A percentile compares a stretch with the other conserved stretches of the same genome.
Evolutionary conservation across 2,888 invertebrate genomes (phyloP).

Genomic region (Trypoxylon attenuatum): DNA sequence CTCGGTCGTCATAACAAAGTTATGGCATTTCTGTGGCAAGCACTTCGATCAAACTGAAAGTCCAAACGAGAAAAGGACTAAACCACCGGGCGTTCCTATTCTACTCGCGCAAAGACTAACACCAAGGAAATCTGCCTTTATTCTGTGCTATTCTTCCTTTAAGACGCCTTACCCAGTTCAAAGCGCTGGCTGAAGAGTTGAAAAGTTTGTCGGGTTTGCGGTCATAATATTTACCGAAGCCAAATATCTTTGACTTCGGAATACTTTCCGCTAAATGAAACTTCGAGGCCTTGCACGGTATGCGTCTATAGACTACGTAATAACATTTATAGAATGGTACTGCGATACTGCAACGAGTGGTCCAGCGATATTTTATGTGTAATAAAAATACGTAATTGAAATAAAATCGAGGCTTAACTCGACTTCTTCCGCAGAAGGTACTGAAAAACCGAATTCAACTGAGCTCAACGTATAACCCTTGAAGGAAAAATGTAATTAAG

Average conservation of each 20-base stretch:
- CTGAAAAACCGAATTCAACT: neutral
- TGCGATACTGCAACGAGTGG: too few relatives aligned
- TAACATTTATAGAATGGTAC: too few relatives aligned
- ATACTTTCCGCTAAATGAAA: constrained; percentile 29
- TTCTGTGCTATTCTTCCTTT: constrained; percentile 22
- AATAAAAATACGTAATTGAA: too few relatives aligned
- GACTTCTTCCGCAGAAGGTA: neutral
- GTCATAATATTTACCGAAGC: constrained; percentile 31
- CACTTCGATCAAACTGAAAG: constrained; percentile 25
- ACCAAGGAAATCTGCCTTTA: constrained; percentile 14
- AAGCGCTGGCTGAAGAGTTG: constrained; percentile 2
- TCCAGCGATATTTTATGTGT: too few relatives aligned
- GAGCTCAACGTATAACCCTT: neutral
- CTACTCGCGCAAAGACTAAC: constrained; percentile 14
- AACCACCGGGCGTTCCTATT: constrained; percentile 23
- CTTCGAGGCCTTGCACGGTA: too few relatives aligned
- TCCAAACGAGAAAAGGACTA: neutral
- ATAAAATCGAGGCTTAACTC: too few relatives aligned
- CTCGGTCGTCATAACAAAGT: constrained; percentile 17
- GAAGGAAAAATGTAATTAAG: neutral
- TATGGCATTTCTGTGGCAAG: constrained; percentile 25
- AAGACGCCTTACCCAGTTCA: constrained; percentile 13
- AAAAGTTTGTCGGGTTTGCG: constrained; percentile 24
- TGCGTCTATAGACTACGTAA: too few relatives aligned
- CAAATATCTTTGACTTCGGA: constrained; percentile 23